Evolutionary conservation across 2,113 vertebrate genomes (phyloP), one percentile per base, ranked within the genome.

Genomic region (Picathartes gymnocephalus): DNA sequence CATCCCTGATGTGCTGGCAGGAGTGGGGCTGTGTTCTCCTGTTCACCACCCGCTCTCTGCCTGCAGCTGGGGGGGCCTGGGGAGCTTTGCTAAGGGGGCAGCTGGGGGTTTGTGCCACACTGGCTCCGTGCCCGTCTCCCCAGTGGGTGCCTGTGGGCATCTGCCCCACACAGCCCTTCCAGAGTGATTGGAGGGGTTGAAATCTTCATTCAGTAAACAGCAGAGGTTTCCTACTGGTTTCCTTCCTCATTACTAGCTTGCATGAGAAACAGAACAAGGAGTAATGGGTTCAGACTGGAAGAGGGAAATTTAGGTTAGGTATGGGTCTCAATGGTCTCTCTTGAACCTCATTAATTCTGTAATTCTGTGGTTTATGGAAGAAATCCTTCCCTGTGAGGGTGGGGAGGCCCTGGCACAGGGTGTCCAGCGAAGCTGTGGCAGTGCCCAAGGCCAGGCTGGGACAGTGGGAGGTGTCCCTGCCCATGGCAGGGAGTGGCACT

Each of bases 141-240:
- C 0, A 0, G 1, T 1, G 11, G 20, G 2, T 33, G 17, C 31
- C 37, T 60, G 53, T 7, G 5, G 44, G 44, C 16, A 3, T 33
- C 73, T 80, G 37, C 50, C 56, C 70, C 56, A 18, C 6, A 1
- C 44, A 37, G 54, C 54, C 33, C 45, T 77, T 69, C 27, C 72
- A 45, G 45, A 51, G 54, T 20, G 47, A 7, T 9, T 45, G 39
- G 50, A 70, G 48, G 20, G 37, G 8, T 37, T 48, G 28, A 37
- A 56, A n/a, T 45, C 45, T 31, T n/a, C 28, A 51, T 31, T 65
- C 23, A 2, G 4, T 28, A 18, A 69, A 2, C 31, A 77, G 54
- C 69, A 54, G 47, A 48, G 39, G 15, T 78, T 92, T 72, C 27
- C 56, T 51, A 0, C n/a, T 3, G 6, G 4, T 80, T 53, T 60